These are phyloP conservation scores for Chaenodraco wilsoni DNA, from an alignment of 2,797 vertebrate genomes.

Conservation along the genomic window DNA sequence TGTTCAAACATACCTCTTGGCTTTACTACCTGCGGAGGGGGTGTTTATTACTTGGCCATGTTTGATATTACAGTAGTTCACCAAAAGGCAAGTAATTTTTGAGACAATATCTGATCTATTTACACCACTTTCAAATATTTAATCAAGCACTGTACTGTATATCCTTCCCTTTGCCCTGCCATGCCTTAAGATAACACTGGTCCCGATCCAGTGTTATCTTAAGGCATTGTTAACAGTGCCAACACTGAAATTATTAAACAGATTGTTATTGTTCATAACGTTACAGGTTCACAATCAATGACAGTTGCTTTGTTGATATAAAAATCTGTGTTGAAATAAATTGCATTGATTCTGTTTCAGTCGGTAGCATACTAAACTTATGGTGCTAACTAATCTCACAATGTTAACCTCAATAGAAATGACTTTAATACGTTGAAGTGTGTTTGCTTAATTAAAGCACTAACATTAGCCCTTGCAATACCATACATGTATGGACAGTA, in stretches of 20 bases:
- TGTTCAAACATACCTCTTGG: background rate
- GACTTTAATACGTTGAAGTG: background rate
- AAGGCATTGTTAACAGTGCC: background rate
- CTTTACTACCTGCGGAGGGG: no score
- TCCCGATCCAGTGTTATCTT: no score
- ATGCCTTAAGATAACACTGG: background rate
- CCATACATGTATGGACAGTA: no score
- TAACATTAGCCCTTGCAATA: no score
- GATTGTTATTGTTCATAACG: background rate
- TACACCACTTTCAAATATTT: background rate
- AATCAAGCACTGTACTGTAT: background rate
- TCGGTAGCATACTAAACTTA: background rate
- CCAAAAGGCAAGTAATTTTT: background rate
- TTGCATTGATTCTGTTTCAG: background rate
- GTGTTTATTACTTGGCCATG: background rate
- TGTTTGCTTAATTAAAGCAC: no score
- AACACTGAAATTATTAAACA: background rate
- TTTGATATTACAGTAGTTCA: background rate
- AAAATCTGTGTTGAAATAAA: background rate
- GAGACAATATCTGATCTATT: background rate
- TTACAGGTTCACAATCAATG: background rate
- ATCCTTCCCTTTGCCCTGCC: background rate
- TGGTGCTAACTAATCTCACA: background rate
- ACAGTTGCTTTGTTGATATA: background rate
- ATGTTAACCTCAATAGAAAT: background rate